phyloP scores from a whole-genome alignment of 2,797 vertebrate genomes.

The Notoglanidium macrostoma region DNA sequence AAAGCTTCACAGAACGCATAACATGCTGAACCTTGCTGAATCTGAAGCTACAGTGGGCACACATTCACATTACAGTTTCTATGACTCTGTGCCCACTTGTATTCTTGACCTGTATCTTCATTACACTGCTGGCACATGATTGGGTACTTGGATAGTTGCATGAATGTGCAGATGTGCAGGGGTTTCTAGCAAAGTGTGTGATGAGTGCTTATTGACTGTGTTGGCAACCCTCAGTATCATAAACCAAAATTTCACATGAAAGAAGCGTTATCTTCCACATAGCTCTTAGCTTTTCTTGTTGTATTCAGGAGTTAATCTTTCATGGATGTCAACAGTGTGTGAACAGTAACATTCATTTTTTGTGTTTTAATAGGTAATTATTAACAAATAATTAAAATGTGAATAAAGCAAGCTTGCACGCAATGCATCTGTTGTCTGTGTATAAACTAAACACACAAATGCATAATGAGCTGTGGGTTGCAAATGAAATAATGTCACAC shows the following conservation, averaged over 20 bases:
- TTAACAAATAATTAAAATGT: background rate
- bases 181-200: background rate
- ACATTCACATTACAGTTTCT: background rate
- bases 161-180: background rate
- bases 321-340: background rate
- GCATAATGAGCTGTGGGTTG: background rate
- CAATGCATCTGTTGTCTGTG: background rate
- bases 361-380: background rate
- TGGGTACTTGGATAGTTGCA: background rate
- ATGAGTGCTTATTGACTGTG: background rate
- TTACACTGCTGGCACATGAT: background rate
- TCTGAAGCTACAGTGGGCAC: background rate
- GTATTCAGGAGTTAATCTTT: background rate
- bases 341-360: background rate
- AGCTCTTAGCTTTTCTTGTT: too few relatives aligned
- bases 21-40: background rate
- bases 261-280: background rate
- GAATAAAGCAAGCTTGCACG: background rate
- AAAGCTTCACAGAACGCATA: background rate
- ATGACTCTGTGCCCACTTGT: background rate
- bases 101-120: background rate
- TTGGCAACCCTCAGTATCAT: background rate
- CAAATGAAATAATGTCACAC: too few relatives aligned
- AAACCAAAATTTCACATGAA: background rate
- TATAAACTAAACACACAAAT: background rate